phyloP scores from a whole-genome alignment of 2,888 invertebrate genomes.

The Cataglyphis livida region DNA sequence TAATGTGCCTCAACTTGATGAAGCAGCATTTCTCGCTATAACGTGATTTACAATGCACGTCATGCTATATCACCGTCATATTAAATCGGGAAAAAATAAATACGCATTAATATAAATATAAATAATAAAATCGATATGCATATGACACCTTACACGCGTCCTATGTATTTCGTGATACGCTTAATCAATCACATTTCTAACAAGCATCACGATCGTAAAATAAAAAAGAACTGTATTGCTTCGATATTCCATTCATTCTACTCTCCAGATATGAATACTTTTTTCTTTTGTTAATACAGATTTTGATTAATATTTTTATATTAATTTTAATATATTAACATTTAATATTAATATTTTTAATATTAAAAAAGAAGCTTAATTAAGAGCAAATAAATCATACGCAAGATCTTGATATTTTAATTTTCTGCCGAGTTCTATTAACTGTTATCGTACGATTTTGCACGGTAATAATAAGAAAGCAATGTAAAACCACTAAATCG shows the following conservation, averaged over 20 bases:
- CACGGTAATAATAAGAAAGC: slow-evolving; percentile 13
- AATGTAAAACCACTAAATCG: background rate
- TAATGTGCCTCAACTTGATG: background rate
- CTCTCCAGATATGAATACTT: background rate
- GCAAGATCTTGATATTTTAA: slow-evolving; percentile 3
- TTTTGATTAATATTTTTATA: slow-evolving; percentile 8
- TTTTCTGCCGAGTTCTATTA: slow-evolving; percentile 32
- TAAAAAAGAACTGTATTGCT: background rate
- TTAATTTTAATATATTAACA: background rate
- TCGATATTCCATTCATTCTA: background rate
- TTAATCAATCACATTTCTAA: slow-evolving; percentile 3
- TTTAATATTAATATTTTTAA: slow-evolving; percentile 15
- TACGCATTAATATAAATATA: background rate
- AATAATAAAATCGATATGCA: background rate
- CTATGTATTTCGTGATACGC: background rate
- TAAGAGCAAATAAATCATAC: background rate
- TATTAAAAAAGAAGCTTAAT: background rate
- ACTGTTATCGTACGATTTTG: background rate
- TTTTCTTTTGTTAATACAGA: background rate
- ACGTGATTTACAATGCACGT: background rate
- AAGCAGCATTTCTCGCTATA: background rate
- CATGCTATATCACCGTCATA: background rate
- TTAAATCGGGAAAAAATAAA: background rate
- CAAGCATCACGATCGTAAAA: background rate
- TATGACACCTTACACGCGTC: too few species aligned